phyloP scores from a whole-genome alignment of 2,797 vertebrate species.

The Meriones psammophilus region DNA sequence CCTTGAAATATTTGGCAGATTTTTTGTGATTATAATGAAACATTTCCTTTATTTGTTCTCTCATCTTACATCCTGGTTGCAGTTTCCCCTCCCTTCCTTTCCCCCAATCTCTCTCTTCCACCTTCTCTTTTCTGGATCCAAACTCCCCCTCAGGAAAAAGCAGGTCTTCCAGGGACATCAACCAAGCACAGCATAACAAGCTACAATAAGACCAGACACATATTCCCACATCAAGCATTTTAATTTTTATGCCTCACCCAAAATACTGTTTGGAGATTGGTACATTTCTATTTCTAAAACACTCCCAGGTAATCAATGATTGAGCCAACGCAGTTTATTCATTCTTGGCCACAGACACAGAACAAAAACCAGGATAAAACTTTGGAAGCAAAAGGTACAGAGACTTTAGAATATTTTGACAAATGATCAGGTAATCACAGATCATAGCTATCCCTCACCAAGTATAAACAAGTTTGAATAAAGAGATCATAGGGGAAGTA shows the following conservation, averaged over 20 bases:
- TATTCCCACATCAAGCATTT: background rate
- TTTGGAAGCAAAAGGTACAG: background rate
- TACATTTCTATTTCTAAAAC: background rate
- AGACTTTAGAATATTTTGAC: background rate
- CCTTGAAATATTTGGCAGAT: background rate
- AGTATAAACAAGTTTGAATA: background rate
- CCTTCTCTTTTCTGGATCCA: no score
- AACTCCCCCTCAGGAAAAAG: no score
- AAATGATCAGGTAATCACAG: background rate
- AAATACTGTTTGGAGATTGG: background rate
- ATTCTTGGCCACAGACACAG: no score
- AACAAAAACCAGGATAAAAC: background rate
- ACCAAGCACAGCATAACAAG: no score
- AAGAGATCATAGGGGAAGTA: background rate
- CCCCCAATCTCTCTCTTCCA: no score
- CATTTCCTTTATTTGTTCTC: no score
- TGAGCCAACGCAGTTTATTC: background rate
- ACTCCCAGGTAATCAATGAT: background rate
- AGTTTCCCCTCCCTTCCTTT: no score
- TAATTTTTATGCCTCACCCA: background rate
- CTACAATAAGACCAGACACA: no score
- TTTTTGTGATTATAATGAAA: no score
- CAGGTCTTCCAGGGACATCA: no score
- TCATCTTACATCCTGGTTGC: no score
- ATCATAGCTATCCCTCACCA: background rate